These are phyloP conservation scores for Sesamia inferens DNA, from an alignment of 2,888 invertebrate genomes.

Conservation along the genomic window DNA sequence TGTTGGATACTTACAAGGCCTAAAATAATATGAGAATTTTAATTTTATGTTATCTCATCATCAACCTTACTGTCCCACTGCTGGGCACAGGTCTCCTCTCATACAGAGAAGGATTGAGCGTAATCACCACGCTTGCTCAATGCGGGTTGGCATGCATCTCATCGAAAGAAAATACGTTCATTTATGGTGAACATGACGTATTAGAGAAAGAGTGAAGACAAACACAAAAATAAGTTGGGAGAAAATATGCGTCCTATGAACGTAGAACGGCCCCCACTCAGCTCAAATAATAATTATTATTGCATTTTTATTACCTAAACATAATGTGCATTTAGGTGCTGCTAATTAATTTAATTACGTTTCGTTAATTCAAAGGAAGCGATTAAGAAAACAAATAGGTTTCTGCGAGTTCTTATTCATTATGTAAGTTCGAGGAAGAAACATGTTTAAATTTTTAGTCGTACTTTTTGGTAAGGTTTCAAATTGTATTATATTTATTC, in stretches of 20 bases:
- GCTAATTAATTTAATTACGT: slow-evolving; percentile 6
- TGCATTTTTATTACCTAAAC: slow-evolving; percentile 16
- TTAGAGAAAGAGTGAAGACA: background rate
- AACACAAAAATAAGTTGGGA: background rate
- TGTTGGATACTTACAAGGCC: background rate
- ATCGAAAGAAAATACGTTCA: background rate
- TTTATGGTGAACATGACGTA: background rate
- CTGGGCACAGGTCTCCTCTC: no score
- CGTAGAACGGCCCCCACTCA: background rate
- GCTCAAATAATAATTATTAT: slow-evolving; percentile 5
- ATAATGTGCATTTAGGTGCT: slow-evolving; percentile 8
- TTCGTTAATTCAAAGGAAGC: slow-evolving; percentile 13
- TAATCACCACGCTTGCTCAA: no score
- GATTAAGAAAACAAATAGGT: slow-evolving; percentile 4
- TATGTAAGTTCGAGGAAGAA: slow-evolving; percentile 28
- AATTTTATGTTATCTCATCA: no score
- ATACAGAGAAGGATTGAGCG: no score
- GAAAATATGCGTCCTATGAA: background rate
- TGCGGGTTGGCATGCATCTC: background rate
- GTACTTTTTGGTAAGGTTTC: slow-evolving; percentile 44
- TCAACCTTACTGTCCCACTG: no score
- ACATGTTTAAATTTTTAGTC: slow-evolving; percentile 35
- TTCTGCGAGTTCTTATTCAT: background rate
- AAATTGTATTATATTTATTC: background rate
- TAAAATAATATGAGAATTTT: background rate